Evolutionary conservation across 1,140 invertebrate genomes (phyloP).

Genomic region (Heliothis virescens): DNA sequence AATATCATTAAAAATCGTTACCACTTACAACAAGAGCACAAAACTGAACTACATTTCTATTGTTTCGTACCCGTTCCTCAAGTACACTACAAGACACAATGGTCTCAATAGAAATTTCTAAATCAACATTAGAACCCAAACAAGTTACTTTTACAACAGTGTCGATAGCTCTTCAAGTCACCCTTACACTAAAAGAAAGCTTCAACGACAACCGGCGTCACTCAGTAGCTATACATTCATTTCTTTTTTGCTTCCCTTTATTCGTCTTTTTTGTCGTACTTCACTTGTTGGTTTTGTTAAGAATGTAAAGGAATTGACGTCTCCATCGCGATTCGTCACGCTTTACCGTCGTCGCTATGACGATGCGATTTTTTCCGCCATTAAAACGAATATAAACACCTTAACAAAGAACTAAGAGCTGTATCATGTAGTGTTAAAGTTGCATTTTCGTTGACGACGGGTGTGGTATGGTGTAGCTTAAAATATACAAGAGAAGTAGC

Average conservation of each 20-base stretch:
- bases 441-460: neutral
- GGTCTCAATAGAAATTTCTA: slow-evolving; percentile 24
- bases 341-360: slow-evolving; percentile 74
- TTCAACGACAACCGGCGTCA: slow-evolving; percentile 41
- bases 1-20: neutral
- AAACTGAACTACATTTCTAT: neutral
- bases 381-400: slow-evolving; percentile 53
- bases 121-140: slow-evolving; percentile 23
- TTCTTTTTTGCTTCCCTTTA: slow-evolving; percentile 59
- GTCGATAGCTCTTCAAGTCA: slow-evolving; percentile 13
- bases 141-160: slow-evolving; percentile 28
- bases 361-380: slow-evolving; percentile 77
- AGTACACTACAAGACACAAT: slow-evolving; percentile 27
- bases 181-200: slow-evolving; percentile 37
- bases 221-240: slow-evolving; percentile 47
- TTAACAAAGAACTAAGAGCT: slow-evolving; percentile 27
- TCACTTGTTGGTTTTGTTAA: slow-evolving; percentile 81
- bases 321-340: slow-evolving; percentile 81
- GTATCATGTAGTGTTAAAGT: slow-evolving; percentile 37
- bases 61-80: neutral
- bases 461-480: slow-evolving; percentile 45
- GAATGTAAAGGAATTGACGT: slow-evolving; percentile 81
- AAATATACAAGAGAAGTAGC: slow-evolving; percentile 66
- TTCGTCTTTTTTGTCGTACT: slow-evolving; percentile 62
- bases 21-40: neutral